Evolutionary conservation across 2,888 invertebrate genomes (phyloP), one percentile per base, ranked within the genome.

Genomic region (Scaeva pyrastri): DNA sequence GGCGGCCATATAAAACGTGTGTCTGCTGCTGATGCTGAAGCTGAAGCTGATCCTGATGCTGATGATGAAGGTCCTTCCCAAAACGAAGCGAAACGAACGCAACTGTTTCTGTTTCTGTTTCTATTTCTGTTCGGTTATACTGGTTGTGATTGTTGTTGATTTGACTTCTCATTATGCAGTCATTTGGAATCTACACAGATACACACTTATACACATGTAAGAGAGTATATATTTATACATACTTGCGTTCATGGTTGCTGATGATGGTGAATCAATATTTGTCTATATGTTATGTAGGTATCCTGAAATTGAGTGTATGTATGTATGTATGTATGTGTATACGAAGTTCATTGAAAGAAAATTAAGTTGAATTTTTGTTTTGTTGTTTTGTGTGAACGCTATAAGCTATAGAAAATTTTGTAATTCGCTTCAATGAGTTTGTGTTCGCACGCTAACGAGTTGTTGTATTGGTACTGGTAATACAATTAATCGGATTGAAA

Each of bases 141-240:
- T 45, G 68, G 36, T 71, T 74, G 77, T 86, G 86, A 82, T 81
- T 82, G 86, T 86, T 86, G 82, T 82, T 86, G 86, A 86, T 82
- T 86, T 82, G 82, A 86, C 86, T 82, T 86, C 74, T 82, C 82
- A 86, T 86, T 86, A 86, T 78, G 82, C 86, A 86, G 82, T 86
- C 86, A 78, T 86, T 86, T 78, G 82, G 86, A 86, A 86, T 23
- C 12, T 82, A 74, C 81, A 78, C 70, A 86, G 45, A 58, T 7
- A 39, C 26, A 14, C n/a, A n/a, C 3, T 8, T 23, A 5, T n/a
- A 19, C 36, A 74, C 14, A n/a, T 76, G n/a, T n/a, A n/a, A n/a
- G n/a, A n/a, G n/a, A n/a, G n/a, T n/a, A 68, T 60, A 72, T 68
- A 85, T 55, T 81, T 82, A 82, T 78, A 31, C 31, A 31, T 82